Evolutionary conservation across 2,113 vertebrate species (phyloP), one percentile per base, ranked within the genome.

Genomic region (Poecile atricapillus): DNA sequence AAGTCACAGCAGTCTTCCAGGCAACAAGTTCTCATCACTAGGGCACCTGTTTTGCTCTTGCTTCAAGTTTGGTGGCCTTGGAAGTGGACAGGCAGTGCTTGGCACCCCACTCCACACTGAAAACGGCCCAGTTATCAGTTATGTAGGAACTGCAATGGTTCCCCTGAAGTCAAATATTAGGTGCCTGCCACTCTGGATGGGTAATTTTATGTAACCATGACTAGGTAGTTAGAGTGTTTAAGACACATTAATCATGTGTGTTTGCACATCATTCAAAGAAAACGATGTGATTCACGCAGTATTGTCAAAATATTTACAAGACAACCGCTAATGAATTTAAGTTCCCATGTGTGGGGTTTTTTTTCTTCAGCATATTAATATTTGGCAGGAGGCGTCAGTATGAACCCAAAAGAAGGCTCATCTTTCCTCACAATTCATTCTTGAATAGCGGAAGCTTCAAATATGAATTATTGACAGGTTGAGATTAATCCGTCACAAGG

Each of bases 381-480:
- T 58, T 80, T 87, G 75, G 35, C 81, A 80, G 78, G 44, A 95
- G 41, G 27, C 39, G 1, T 87, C 80, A 81, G 43, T 14, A 41
- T 90, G 43, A 80, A 73, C 63, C 39, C 33, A 53, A 78, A 93
- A 88, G 58, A 46, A 14, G 8, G 44, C 41, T 95, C 58, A 33
- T 56, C 39, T 79, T 94, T 86, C 68, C 73, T 87, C 55, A 50
- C 55, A 68, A 77, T 41, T 86, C 41, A 59, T 30, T 52, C 65
- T 74, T 83, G 46, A 77, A 64, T 7, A 70, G 55, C 0, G 0
- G 75, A 83, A 87, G 65, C 85, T 89, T 95, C 83, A 89, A 85
- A 87, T 85, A 80, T 28, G 46, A 94, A 79, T 82, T 87, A 95
- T 68, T 86, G 90, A 84, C 91, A 96, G 62, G 82, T 74, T 94